These are phyloP conservation scores for Colinus virginianus DNA, from an alignment of 2,113 vertebrate species.

Conservation along the genomic window DNA sequence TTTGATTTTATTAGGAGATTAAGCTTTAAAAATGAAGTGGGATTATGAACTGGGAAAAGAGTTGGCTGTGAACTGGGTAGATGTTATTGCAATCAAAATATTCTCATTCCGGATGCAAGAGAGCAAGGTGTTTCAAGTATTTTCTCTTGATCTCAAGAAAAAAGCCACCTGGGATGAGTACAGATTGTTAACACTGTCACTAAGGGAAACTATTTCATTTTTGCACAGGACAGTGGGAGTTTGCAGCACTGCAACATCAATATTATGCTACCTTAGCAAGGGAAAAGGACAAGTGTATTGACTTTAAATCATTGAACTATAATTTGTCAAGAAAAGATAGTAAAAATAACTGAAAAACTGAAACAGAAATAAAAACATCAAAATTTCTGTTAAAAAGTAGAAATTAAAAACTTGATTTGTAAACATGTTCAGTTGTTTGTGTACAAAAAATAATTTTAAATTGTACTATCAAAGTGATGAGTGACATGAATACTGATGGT, in stretches of 20 bases:
- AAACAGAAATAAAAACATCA: background rate
- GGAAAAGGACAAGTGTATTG: background rate
- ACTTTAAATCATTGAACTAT: background rate
- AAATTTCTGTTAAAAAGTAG: background rate
- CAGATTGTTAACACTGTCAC: background rate
- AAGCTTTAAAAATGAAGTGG: slow-evolving; percentile 25
- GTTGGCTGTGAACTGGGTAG: background rate
- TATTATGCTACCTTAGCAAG: background rate
- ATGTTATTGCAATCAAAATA: background rate
- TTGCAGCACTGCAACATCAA: background rate
- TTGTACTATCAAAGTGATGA: background rate
- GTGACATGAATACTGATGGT: background rate
- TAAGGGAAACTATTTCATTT: background rate
- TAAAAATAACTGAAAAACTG: background rate
- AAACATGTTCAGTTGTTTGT: background rate
- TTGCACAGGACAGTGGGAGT: background rate
- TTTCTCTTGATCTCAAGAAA: background rate
- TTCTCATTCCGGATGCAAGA: background rate
- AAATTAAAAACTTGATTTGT: background rate
- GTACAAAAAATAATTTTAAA: background rate
- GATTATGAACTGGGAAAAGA: slow-evolving; percentile 4
- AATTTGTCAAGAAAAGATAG: background rate
- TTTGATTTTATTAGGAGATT: slow-evolving; percentile 34
- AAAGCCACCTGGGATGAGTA: background rate
- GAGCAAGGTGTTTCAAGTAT: background rate